Evolutionary conservation across 2,113 vertebrate genomes (phyloP), one percentile per base, ranked within the genome.

Genomic region (Castor canadensis): DNA sequence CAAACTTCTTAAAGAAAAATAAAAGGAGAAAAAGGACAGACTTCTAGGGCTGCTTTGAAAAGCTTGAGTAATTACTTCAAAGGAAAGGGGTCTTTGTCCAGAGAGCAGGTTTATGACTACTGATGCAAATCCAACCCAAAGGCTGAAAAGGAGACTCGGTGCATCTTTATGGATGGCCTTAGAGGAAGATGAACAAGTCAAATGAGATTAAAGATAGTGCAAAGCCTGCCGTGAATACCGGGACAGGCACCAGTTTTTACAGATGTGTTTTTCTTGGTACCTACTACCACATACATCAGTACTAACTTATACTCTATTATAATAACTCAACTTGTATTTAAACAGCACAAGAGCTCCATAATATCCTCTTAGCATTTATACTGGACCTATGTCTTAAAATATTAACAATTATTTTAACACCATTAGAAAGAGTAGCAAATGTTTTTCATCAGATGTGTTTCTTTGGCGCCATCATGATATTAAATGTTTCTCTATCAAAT

Each of bases 31-130:
- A 97, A 95, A 97, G 94, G 98, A 98, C 92, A 75, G 73, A 96
- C 97, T 97, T 91, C 88, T 95, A 97, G 97, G 87, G 80, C 94
- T 95, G 97, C 96, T 98, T 98, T 98, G 98, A 98, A 98, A 98
- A 98, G 97, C 98, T 81, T 93, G 95, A 96, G 97, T 97, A 97
- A 64, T 82, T 91, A 98, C 98, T 98, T 99, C 98, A 98, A 98
- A 98, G 98, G 93, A 95, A 96, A 97, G 60, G 73, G 84, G 97
- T 91, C 98, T 98, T 98, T 99, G 98, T 99, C 97, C 24, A 0
- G 97, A 98, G 98, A 98, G 98, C 98, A 98, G 98, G 98, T 98
- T 98, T 98, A 98, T 93, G 97, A 97, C 94, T 94, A 98, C 96
- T 98, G 98, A 98, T 98, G 98, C 98, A 98, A 98, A 98, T 97